Conservation (phyloP, 2,888 invertebrate species). For the Azorinus chamasolen region DNA sequence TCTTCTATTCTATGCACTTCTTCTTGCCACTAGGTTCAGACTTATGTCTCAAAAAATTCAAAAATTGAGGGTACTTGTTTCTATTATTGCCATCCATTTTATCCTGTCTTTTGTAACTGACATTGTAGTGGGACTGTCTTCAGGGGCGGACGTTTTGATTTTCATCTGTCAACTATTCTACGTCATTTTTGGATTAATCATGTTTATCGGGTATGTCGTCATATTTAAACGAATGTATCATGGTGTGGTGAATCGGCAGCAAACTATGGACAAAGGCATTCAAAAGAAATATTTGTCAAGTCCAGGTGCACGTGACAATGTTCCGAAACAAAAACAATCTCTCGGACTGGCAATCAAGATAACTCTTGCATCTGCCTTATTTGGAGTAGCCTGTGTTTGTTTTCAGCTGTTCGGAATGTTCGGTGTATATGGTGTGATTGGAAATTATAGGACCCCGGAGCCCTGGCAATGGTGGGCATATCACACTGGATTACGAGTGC, state of each 20-base stretch:
- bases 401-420: slow-evolving; percentile 94
- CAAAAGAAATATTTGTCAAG: slow-evolving; percentile 29
- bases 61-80: slow-evolving; percentile 92
- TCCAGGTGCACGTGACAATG: slow-evolving; percentile 39
- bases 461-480: slow-evolving; percentile 97
- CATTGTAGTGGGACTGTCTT: slow-evolving; percentile 87
- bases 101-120: slow-evolving; percentile 93
- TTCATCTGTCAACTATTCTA: slow-evolving; percentile 92
- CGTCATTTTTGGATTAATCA: slow-evolving; percentile 93
- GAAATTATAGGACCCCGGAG: slow-evolving; percentile 84
- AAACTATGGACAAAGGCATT: slow-evolving; percentile 67
- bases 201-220: slow-evolving; percentile 93
- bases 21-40: slow-evolving; percentile 90
- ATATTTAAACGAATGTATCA: slow-evolving; percentile 82
- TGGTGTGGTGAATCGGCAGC: slow-evolving; percentile 83
- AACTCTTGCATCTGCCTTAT: slow-evolving; percentile 94
- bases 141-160: slow-evolving; percentile 76
- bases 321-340: slow-evolving; percentile 84
- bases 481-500: slow-evolving; percentile 93
- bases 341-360: slow-evolving; percentile 95
- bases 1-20: slow-evolving; percentile 93
- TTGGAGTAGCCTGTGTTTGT: slow-evolving; percentile 93
- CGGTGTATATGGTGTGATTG: slow-evolving; percentile 88
- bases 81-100: slow-evolving; percentile 93
- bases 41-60: slow-evolving; percentile 88